Evolutionary conservation across 1,140 invertebrate genomes (phyloP).

Genomic region (Theocolax elegans): DNA sequence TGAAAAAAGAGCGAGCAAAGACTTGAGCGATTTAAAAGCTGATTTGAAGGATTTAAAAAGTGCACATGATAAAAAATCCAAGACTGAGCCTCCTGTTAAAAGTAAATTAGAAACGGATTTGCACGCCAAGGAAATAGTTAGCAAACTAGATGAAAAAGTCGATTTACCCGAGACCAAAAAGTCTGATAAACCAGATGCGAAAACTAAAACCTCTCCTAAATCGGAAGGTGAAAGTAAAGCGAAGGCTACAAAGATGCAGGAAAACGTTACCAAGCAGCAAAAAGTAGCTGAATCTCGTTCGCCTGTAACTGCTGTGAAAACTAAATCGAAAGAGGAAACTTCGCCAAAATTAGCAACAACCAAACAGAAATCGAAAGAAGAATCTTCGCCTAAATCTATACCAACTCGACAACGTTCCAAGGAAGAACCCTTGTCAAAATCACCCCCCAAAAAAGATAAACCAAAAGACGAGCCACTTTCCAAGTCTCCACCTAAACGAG

Average conservation of each 20-base stretch:
- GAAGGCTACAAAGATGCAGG: conserved; percentile 39
- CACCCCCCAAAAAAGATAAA: conserved; percentile 21
- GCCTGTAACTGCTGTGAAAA: background rate
- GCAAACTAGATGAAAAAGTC: background rate
- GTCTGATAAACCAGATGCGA: conserved; percentile 7
- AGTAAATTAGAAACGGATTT: conserved; percentile 17
- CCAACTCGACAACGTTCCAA: conserved; percentile 20
- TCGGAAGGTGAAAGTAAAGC: conserved; percentile 32
- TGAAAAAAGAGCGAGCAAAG: conserved; percentile 33
- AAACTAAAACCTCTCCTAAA: conserved; percentile 34
- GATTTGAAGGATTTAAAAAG: background rate
- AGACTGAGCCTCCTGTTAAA: background rate
- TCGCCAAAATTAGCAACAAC: background rate
- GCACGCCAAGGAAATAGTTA: background rate
- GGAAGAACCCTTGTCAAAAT: conserved; percentile 14
- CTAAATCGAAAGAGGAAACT: conserved; percentile 24
- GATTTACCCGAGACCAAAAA: conserved; percentile 8
- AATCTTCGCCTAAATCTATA: conserved; percentile 25
- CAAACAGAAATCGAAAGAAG: conserved; percentile 28
- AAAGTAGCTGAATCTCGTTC: conserved; percentile 5
- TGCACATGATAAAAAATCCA: conserved; percentile 14
- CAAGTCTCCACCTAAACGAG: background rate
- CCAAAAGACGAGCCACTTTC: background rate
- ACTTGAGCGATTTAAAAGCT: conserved; percentile 5
- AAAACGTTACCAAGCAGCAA: conserved; percentile 26